These are phyloP conservation scores for Oryzias javanicus DNA, from an alignment of 2,113 vertebrate genomes.

Conservation along the genomic window DNA sequence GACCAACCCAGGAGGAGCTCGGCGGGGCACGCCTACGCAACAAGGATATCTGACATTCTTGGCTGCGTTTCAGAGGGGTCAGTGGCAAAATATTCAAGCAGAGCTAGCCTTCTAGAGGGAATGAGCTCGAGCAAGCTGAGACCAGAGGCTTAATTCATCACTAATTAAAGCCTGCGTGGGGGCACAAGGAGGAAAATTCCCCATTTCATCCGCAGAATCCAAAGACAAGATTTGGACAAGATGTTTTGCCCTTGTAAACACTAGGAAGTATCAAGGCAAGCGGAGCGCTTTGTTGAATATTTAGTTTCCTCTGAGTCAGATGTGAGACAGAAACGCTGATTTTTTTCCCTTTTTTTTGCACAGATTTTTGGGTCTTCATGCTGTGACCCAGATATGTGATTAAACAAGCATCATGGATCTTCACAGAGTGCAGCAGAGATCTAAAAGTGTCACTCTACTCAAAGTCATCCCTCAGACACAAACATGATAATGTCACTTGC, in stretches of 20 bases:
- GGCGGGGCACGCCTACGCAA: constrained; percentile 69
- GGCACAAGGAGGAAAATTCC: constrained; percentile 55
- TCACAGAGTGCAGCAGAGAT: constrained; percentile 16
- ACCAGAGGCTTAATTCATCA: constrained; percentile 72
- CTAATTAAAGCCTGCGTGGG: constrained; percentile 69
- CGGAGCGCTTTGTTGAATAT: constrained; percentile 39
- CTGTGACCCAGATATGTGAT: constrained; percentile 53
- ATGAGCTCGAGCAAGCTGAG: constrained; percentile 42
- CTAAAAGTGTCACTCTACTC: not conserved
- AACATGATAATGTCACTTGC: not conserved
- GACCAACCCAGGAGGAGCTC: constrained; percentile 49
- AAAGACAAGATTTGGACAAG: constrained; percentile 64
- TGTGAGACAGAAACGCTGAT: constrained; percentile 1
- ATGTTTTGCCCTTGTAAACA: constrained; percentile 46
- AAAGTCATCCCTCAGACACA: constrained; percentile 6
- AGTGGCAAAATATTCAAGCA: constrained; percentile 73
- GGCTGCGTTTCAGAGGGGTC: constrained; percentile 76
- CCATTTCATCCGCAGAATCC: constrained; percentile 36
- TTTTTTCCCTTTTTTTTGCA: not conserved
- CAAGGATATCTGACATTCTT: constrained; percentile 79
- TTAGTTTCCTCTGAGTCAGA: constrained; percentile 29
- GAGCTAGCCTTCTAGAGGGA: constrained; percentile 58
- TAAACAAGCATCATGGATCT: constrained; percentile 32
- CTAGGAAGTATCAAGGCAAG: constrained; percentile 44
- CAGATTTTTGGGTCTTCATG: constrained; percentile 3